Evolutionary conservation across 2,113 vertebrate genomes (phyloP).

Genomic region (Vombatus ursinus): DNA sequence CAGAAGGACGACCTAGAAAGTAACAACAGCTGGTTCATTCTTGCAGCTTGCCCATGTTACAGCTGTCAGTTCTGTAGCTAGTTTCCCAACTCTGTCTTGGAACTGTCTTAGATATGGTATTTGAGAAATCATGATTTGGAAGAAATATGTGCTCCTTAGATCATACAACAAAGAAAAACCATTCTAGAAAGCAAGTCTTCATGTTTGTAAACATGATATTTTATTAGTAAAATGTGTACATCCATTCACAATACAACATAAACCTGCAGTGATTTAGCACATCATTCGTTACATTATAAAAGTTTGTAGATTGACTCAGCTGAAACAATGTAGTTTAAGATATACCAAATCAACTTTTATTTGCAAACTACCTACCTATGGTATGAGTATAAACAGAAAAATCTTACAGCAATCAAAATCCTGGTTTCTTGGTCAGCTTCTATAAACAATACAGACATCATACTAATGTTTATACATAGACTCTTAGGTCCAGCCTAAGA

Average conservation of each 20-base stretch:
- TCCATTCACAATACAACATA: slow-evolving; percentile 86
- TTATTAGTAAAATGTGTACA: slow-evolving; percentile 93
- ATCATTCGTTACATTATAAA: slow-evolving; percentile 77
- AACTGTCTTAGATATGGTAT: background rate
- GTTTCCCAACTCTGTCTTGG: background rate
- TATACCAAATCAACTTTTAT: slow-evolving; percentile 74
- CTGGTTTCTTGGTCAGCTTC: slow-evolving; percentile 79
- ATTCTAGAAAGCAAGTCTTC: slow-evolving; percentile 56
- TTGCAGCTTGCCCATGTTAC: rapidly evolving
- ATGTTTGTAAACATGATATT: slow-evolving; percentile 84
- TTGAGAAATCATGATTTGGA: background rate
- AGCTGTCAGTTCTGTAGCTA: rapidly evolving
- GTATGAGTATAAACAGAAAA: slow-evolving; percentile 69
- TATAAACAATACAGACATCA: slow-evolving; percentile 85
- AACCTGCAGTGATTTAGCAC: slow-evolving; percentile 80
- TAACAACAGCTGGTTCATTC: background rate
- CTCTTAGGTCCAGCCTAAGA: slow-evolving; percentile 96
- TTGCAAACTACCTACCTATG: slow-evolving; percentile 72
- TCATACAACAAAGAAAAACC: slow-evolving; percentile 9
- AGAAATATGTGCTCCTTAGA: background rate
- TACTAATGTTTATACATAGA: slow-evolving; percentile 77
- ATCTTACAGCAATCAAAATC: slow-evolving; percentile 73
- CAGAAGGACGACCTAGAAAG: too few relatives aligned
- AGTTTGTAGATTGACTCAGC: slow-evolving; percentile 75
- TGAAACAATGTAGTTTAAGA: slow-evolving; percentile 77